Evolutionary conservation across 1,140 invertebrate species (phyloP).

Genomic region (Pectinophora gossypiella): DNA sequence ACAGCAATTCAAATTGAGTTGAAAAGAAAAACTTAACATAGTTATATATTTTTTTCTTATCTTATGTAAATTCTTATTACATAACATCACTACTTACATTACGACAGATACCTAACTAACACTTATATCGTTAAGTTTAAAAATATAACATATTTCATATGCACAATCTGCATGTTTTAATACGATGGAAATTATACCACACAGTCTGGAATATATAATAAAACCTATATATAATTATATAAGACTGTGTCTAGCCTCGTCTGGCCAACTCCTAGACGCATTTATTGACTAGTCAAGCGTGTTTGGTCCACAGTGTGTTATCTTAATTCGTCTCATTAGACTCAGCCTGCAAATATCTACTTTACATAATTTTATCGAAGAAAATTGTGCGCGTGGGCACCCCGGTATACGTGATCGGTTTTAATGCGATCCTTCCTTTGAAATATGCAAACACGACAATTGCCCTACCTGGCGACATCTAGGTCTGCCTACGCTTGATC

Average conservation of each 20-base stretch:
- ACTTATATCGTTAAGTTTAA: too few relatives aligned
- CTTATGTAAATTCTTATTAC: too few relatives aligned
- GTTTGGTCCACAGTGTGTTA: constrained; percentile 30
- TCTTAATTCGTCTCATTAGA: constrained; percentile 61
- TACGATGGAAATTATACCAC: too few relatives aligned
- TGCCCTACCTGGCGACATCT: constrained; percentile 8
- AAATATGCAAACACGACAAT: constrained; percentile 35
- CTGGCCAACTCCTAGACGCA: constrained; percentile 32
- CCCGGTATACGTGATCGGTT: constrained; percentile 30
- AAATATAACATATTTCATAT: too few relatives aligned
- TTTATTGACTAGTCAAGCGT: constrained; percentile 30
- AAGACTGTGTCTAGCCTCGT: constrained; percentile 11
- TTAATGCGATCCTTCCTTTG: constrained; percentile 36
- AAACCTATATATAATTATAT: too few relatives aligned
- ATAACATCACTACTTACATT: too few relatives aligned
- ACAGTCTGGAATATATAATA: too few relatives aligned
- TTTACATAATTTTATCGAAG: constrained; percentile 60
- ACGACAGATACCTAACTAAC: too few relatives aligned
- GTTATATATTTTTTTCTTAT: too few relatives aligned
- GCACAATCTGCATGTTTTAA: too few relatives aligned
- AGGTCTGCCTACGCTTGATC: constrained; percentile 4
- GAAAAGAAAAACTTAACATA: too few relatives aligned
- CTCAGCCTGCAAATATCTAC: constrained; percentile 40
- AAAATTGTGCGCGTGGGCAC: constrained; percentile 50
- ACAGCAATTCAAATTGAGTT: too few relatives aligned